Evolutionary conservation across 1,140 invertebrate species (phyloP).

Genomic region (Odontomachus brunneus): DNA sequence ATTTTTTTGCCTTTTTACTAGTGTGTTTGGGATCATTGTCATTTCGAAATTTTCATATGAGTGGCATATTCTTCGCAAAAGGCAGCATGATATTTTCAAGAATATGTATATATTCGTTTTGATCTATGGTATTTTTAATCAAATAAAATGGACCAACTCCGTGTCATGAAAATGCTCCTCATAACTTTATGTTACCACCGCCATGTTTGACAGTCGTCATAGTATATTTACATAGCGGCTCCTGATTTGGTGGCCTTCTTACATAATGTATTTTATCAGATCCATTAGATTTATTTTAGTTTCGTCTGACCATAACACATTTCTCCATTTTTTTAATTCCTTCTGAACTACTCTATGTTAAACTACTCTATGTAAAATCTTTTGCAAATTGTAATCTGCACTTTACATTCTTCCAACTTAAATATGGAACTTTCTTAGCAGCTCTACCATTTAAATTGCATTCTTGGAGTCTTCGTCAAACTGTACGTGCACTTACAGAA

Average conservation of each 20-base stretch:
- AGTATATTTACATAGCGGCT: neutral
- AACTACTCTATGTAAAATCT: no score
- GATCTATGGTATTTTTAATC: constrained; percentile 11
- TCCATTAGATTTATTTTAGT: no score
- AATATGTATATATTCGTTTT: constrained; percentile 16
- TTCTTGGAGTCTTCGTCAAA: constrained; percentile 10
- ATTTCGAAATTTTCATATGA: constrained; percentile 69
- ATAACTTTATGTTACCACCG: no score
- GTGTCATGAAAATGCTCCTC: neutral
- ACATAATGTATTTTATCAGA: constrained; percentile 20
- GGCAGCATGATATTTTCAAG: neutral
- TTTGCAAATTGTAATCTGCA: constrained; percentile 14
- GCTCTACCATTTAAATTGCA: constrained; percentile 19
- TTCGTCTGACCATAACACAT: constrained; percentile 10
- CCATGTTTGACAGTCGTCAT: neutral
- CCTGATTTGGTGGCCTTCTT: constrained; percentile 6
- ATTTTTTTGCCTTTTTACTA: constrained; percentile 49
- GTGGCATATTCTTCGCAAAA: neutral
- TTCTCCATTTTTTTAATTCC: neutral
- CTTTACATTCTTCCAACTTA: neutral
- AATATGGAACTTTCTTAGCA: constrained; percentile 5
- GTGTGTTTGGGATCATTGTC: constrained; percentile 77
- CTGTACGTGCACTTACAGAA: neutral
- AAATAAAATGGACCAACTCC: neutral
- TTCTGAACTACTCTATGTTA: neutral